A percentile compares a stretch with the other conserved stretches of the same genome.
Evolutionary conservation across 2,797 vertebrate species (phyloP).

Genomic region (Odontamblyopus rebecca): DNA sequence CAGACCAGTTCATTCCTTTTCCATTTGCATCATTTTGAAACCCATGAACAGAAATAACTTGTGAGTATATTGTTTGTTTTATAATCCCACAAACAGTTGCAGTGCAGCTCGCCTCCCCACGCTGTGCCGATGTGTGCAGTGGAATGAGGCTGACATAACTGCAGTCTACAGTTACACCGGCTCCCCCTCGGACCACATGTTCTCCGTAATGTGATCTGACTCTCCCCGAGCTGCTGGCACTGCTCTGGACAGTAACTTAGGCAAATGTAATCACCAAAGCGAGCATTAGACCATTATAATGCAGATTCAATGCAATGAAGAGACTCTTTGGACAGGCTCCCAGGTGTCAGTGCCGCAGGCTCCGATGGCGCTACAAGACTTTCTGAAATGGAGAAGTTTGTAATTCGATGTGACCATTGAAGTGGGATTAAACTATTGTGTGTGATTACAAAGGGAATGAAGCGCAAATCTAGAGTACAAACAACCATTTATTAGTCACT

Average conservation of each 20-base stretch:
- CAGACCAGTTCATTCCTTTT: no score
- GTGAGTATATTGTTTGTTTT: no score
- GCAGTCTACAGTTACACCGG: neutral
- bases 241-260: conserved; percentile 19
- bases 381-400: conserved; percentile 1
- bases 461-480: conserved; percentile 30
- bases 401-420: conserved; percentile 24
- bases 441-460: conserved; percentile 34
- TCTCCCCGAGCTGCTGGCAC: conserved; percentile 23
- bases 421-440: conserved; percentile 43
- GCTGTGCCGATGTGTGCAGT: neutral
- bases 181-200: conserved; percentile 9
- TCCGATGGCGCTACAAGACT: conserved; percentile 32
- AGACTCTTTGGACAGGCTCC: conserved; percentile 53
- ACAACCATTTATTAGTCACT: neutral
- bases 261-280: conserved; percentile 53
- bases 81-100: neutral
- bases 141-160: conserved; percentile 12
- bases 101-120: neutral
- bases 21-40: no score
- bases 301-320: conserved; percentile 35
- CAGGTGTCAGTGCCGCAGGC: conserved; percentile 42
- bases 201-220: conserved; percentile 30
- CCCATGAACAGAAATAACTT: no score
- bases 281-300: conserved; percentile 45